A percentile compares a stretch with the other conserved stretches of the same genome.
Evolutionary conservation across 1,140 invertebrate species (phyloP).

Genomic region (Planococcus citri): DNA sequence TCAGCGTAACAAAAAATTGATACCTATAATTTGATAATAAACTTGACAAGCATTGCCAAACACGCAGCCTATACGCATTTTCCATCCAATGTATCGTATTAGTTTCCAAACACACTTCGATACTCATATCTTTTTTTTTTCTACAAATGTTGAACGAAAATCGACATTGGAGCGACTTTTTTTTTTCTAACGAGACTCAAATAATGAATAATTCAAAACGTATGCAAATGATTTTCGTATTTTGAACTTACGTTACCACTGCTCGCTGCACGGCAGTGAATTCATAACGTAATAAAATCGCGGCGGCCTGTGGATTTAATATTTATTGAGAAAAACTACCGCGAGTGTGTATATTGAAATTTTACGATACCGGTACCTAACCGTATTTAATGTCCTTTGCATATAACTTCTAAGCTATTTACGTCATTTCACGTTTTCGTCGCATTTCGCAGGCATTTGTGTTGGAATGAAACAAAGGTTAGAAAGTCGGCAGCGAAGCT

Average conservation of each 20-base stretch:
- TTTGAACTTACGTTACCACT: background rate
- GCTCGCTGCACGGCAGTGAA: too few relatives aligned
- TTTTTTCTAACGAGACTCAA: background rate
- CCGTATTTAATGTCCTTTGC: background rate
- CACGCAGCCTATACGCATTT: too few relatives aligned
- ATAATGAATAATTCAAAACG: conserved; percentile 4
- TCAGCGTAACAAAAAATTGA: too few relatives aligned
- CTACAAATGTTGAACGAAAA: background rate
- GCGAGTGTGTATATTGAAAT: background rate
- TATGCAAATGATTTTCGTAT: background rate
- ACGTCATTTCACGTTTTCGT: background rate
- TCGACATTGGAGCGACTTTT: background rate
- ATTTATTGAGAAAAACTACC: background rate
- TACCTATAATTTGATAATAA: too few relatives aligned
- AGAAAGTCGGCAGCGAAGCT: background rate
- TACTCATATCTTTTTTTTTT: too few relatives aligned
- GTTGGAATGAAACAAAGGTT: background rate
- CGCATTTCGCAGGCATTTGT: background rate
- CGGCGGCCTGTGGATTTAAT: background rate
- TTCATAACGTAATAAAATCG: conserved; percentile 4
- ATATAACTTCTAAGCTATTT: background rate
- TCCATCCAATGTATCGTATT: too few relatives aligned
- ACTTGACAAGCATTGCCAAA: too few relatives aligned
- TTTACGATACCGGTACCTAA: background rate
- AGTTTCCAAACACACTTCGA: too few relatives aligned